Base-by-base conservation (phyloP, 1,140 invertebrate species). In the Calliphora vicina region DNA sequence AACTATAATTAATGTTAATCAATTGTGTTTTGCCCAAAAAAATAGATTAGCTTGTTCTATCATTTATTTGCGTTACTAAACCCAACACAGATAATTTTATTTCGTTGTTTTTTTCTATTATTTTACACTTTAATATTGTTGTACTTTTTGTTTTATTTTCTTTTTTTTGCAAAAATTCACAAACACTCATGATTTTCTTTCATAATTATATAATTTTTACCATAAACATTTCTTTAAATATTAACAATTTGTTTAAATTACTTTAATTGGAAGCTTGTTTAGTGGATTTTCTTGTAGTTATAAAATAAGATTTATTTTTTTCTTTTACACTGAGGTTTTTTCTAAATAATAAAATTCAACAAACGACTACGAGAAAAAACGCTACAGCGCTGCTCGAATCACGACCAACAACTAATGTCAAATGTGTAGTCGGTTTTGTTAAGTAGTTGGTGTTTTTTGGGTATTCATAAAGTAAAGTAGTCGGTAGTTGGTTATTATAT, bases 351-450 rank as follows among this genome's bases (percentile, higher is more conserved):
- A 8, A 8, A 35, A 2, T 35, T n/a, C 13, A 17, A n/a, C 13
- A 61, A n/a, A 5, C 61, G 23, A 23, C 3, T 23, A 12, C 6
- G n/a, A 23, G 1, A 23, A 67, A 67, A 67, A 67, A 25, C 50
- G 50, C 61, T 1, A 67, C 61, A 25, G 61, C 61, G 61, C 61
- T 67, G 61, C 61, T 23, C 61, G 61, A 67, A 23, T 23, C 10
- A 67, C 61, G 61, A 67, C 23, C 61, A 67, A 67, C 61, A 67
- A 67, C 61, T 67, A 67, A 67, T 67, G 61, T 67, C 61, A 67
- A 67, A 23, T 67, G n/a, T 10, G n/a, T 25, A 67, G 5, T 67
- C 61, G 61, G n/a, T 67, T 67, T 10, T 3, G 3, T 10, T 67
- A 25, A 23, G 61, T 67, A 67, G 9, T 67, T 23, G 61, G 61